Evolutionary conservation across 92 coral and sea anemone species (phyloP), one percentile per base, ranked within the genome.

Genomic region (Virgularia gustaviana): DNA sequence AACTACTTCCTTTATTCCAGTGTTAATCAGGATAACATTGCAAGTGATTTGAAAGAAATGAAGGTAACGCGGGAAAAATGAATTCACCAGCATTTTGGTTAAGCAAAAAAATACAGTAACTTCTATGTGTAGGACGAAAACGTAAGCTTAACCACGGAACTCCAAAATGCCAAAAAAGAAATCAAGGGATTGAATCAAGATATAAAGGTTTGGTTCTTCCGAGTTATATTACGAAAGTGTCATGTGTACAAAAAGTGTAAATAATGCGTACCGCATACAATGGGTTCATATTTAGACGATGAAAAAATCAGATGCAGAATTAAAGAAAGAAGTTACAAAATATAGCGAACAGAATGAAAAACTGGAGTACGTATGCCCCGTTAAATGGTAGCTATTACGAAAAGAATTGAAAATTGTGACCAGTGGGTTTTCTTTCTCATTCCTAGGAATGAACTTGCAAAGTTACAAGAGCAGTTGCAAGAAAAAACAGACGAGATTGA

Each of bases 51-150:
- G 49, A 45, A 33, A 51, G 62, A 68, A 33, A 49, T 68, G 20
- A 68, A 68, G 75, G 75, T 68, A 68, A 0, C 9, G 22, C 49
- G 36, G 23, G n/a, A n/a, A n/a, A n/a, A n/a, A n/a, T n/a, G n/a
- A n/a, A n/a, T n/a, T n/a, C n/a, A n/a, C n/a, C n/a, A n/a, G n/a
- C n/a, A n/a, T n/a, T n/a, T n/a, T n/a, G n/a, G n/a, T n/a, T n/a
- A n/a, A n/a, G n/a, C n/a, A n/a, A n/a, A n/a, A n/a, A n/a, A n/a
- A n/a, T n/a, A n/a, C n/a, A n/a, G n/a, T n/a, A n/a, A n/a, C n/a
- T n/a, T n/a, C n/a, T n/a, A n/a, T n/a, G n/a, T n/a, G 24, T 41
- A 87, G 91, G 83, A 57, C 23, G 83, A 75, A 57, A 72, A 70
- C 25, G 63, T 33, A 11, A 65, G 76, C 15, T 32, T 83, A 54